Evolutionary conservation across 2,888 invertebrate genomes (phyloP).

Genomic region (Calameuta filiformis): DNA sequence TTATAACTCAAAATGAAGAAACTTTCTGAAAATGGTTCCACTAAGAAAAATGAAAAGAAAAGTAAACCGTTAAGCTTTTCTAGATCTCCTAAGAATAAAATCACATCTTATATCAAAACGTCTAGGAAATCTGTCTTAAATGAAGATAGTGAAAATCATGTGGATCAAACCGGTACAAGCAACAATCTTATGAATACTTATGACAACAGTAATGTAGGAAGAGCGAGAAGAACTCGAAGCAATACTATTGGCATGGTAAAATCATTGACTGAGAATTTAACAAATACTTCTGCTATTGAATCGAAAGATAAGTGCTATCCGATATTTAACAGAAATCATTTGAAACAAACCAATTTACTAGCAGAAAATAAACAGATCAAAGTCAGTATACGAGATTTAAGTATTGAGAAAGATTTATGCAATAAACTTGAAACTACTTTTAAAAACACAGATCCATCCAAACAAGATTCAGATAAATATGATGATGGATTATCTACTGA

Average conservation of each 20-base stretch:
- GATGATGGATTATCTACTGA: no score
- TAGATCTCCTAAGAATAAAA: background rate
- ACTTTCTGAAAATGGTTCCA: background rate
- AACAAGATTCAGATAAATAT: no score
- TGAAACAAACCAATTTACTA: no score
- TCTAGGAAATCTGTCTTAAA: background rate
- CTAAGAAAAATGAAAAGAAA: background rate
- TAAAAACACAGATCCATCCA: no score
- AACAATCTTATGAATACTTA: background rate
- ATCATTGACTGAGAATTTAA: background rate
- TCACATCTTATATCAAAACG: background rate
- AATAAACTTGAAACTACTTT: no score
- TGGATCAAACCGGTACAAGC: background rate
- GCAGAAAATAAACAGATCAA: no score
- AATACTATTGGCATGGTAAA: background rate
- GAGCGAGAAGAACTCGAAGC: background rate
- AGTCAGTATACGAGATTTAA: no score
- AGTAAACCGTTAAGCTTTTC: background rate
- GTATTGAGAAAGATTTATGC: no score
- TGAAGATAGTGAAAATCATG: background rate
- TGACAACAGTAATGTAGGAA: background rate
- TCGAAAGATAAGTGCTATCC: no score
- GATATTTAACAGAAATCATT: no score
- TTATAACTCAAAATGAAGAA: background rate
- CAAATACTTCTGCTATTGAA: no score